Evolutionary conservation across 2,888 invertebrate genomes (phyloP).

Genomic region (Gortyna flavago): DNA sequence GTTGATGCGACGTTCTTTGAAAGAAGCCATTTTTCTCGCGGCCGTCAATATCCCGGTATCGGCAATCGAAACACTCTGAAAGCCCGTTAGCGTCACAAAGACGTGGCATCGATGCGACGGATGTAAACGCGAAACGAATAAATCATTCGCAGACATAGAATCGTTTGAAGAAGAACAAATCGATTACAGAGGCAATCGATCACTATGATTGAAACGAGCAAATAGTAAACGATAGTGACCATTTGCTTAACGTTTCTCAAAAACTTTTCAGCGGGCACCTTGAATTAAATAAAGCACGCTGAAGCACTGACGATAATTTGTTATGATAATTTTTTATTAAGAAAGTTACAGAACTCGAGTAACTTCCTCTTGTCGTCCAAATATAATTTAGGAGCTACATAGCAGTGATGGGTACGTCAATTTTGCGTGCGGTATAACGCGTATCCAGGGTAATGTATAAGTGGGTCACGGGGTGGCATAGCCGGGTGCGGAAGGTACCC

Average conservation of each 20-base stretch:
- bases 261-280: slow-evolving; percentile 4
- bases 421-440: slow-evolving; percentile 68
- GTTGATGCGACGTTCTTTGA: slow-evolving; percentile 75
- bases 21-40: slow-evolving; percentile 79
- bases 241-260: slow-evolving; percentile 57
- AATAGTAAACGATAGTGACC: slow-evolving; percentile 63
- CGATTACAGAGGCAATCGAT: slow-evolving; percentile 79
- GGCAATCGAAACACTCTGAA: slow-evolving; percentile 70
- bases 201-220: slow-evolving; percentile 71
- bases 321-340: slow-evolving; percentile 15
- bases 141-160: slow-evolving; percentile 80
- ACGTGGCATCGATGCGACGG: slow-evolving; percentile 75
- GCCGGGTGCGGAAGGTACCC: slow-evolving; percentile 63
- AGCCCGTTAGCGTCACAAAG: slow-evolving; percentile 80
- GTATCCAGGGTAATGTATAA: slow-evolving; percentile 73
- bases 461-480: slow-evolving; percentile 81
- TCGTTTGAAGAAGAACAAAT: slow-evolving; percentile 76
- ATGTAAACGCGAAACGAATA: slow-evolving; percentile 81
- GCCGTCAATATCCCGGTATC: slow-evolving; percentile 75
- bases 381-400: slow-evolving; percentile 65
- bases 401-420: slow-evolving; percentile 71
- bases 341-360: slow-evolving; percentile 33
- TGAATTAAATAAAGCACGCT: neutral
- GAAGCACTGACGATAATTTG: neutral
- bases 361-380: slow-evolving; percentile 47